Evolutionary conservation across 2,113 vertebrate species (phyloP).

Genomic region (Mesoclemmys tuberculata): DNA sequence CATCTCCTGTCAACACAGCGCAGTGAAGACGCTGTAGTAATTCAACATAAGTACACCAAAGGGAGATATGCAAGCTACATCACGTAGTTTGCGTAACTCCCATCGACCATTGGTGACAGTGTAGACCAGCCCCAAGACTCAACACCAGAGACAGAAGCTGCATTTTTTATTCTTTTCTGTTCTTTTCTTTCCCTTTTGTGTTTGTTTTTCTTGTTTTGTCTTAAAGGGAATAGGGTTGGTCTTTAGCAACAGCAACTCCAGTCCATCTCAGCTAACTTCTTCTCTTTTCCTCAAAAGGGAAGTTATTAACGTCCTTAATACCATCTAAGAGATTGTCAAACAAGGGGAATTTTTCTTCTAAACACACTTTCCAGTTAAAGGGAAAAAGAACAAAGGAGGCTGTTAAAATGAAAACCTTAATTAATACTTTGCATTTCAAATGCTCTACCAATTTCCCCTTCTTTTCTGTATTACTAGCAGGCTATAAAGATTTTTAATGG

Average conservation of each 20-base stretch:
- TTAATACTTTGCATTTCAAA: neutral
- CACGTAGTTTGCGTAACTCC: too few relatives aligned
- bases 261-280: neutral
- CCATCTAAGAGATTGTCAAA: neutral
- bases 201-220: neutral
- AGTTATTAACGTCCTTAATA: neutral
- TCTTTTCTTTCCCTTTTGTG: neutral
- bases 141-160: neutral
- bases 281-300: neutral
- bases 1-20: too few relatives aligned
- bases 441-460: neutral
- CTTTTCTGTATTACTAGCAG: neutral
- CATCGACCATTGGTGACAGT: too few relatives aligned
- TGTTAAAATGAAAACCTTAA: neutral
- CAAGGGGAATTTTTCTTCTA: neutral
- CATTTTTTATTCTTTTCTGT: neutral
- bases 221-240: neutral
- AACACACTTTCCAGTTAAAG: neutral
- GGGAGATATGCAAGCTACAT: too few relatives aligned
- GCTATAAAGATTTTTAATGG: neutral
- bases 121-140: neutral
- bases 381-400: neutral
- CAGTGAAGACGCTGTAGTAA: too few relatives aligned
- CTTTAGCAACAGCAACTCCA: neutral
- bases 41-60: too few relatives aligned